A percentile compares a stretch with the other conserved stretches of the same genome.
Evolutionary conservation across 2,797 vertebrate species (phyloP).

Genomic region (Sebastolobus alascanus): DNA sequence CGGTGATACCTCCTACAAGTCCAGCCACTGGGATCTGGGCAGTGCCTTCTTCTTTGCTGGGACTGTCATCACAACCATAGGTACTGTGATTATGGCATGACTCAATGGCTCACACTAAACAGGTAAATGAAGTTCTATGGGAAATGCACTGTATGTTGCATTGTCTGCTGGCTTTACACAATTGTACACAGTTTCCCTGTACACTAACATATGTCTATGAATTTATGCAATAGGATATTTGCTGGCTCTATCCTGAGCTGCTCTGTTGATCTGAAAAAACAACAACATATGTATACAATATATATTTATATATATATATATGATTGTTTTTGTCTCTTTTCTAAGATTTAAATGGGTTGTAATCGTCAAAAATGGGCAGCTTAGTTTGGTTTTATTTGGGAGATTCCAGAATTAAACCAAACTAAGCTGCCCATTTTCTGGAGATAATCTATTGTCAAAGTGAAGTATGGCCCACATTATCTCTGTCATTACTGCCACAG

Average conservation of each 20-base stretch:
- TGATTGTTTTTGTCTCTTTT: neutral
- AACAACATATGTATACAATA: too few species aligned
- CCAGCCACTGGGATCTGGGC: conserved; percentile 96
- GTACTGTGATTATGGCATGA: conserved; percentile 72
- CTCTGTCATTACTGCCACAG: neutral
- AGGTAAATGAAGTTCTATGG: neutral
- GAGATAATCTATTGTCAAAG: neutral
- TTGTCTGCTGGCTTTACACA: neutral
- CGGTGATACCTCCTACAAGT: conserved; percentile 92
- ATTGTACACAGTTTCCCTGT: neutral
- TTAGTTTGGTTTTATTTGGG: too few species aligned
- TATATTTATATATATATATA: too few species aligned
- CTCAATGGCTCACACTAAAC: neutral
- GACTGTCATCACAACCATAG: conserved; percentile 98
- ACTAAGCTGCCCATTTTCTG: neutral
- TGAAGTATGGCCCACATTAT: conserved; percentile 1
- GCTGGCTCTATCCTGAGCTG: neutral
- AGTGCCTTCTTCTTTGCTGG: conserved; percentile 98
- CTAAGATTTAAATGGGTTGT: neutral
- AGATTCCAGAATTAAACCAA: neutral
- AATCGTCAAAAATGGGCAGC: neutral
- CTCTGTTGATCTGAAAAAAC: neutral
- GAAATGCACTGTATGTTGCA: neutral
- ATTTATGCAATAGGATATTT: neutral
- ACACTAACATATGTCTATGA: neutral